Evolutionary conservation across 2,113 vertebrate genomes (phyloP).

Genomic region (Gymnarchus niloticus): DNA sequence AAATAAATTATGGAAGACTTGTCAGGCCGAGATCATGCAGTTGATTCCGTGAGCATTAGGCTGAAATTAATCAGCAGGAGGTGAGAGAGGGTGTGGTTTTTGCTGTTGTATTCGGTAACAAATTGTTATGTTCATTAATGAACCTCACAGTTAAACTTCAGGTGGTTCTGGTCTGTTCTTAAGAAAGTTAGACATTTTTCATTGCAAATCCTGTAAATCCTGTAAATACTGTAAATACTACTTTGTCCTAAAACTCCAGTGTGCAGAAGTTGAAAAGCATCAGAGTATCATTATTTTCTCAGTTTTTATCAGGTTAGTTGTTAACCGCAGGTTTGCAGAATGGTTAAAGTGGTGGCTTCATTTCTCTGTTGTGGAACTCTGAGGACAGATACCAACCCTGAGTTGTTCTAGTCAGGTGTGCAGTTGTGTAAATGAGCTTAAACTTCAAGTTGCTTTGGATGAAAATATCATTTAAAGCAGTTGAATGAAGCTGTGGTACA

Average conservation of each 20-base stretch:
- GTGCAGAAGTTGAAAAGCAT: not conserved
- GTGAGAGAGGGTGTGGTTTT: conserved; percentile 67
- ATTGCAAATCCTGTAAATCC: not conserved
- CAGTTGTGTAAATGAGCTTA: too few relatives aligned
- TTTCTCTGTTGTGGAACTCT: not conserved
- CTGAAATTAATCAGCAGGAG: conserved; percentile 76
- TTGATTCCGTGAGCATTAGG: conserved; percentile 67
- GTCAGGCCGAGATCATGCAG: conserved; percentile 71
- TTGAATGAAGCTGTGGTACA: too few relatives aligned
- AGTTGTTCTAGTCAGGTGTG: too few relatives aligned
- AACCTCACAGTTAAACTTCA: not conserved
- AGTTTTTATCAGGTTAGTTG: not conserved
- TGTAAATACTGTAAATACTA: not conserved
- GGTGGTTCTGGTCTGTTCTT: not conserved
- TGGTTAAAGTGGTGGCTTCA: not conserved
- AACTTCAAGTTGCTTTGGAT: too few relatives aligned
- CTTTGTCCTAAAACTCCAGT: not conserved
- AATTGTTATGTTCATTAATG: too few relatives aligned
- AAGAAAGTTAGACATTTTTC: too few relatives aligned
- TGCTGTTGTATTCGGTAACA: conserved; percentile 68
- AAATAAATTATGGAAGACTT: conserved; percentile 90
- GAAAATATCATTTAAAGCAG: too few relatives aligned
- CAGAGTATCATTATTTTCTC: not conserved
- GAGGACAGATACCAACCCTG: too few relatives aligned
- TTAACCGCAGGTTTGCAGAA: not conserved